Conservation (phyloP, 2,113 vertebrate genomes). For the Kryptolebias marmoratus region DNA sequence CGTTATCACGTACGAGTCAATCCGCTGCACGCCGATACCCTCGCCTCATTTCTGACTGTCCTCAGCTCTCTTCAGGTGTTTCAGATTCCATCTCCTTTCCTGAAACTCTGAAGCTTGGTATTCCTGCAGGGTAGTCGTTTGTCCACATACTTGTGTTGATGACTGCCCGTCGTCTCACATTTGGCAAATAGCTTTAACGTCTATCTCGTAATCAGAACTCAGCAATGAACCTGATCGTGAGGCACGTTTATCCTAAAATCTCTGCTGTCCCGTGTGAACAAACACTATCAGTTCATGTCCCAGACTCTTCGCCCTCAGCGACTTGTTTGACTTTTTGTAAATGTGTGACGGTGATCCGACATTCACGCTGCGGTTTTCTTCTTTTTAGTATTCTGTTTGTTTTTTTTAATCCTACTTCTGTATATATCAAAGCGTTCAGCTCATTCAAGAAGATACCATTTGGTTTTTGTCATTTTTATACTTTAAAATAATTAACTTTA, state of each 20-base stretch:
- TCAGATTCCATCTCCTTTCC: background rate
- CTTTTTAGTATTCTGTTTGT: too few relatives aligned
- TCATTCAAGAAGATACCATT: too few relatives aligned
- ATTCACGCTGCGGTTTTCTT: too few relatives aligned
- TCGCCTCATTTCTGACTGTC: background rate
- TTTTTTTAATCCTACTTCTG: too few relatives aligned
- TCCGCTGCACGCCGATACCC: background rate
- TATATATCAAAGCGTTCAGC: too few relatives aligned
- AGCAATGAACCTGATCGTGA: background rate
- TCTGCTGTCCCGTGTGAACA: background rate
- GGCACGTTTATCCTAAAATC: background rate
- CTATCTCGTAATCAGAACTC: background rate
- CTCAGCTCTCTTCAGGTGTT: conserved; percentile 17
- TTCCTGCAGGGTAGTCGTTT: background rate
- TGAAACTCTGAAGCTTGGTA: background rate
- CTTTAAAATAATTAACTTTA: too few relatives aligned
- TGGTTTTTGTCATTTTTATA: too few relatives aligned
- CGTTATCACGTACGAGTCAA: background rate
- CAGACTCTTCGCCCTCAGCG: background rate
- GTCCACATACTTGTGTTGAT: conserved; percentile 7
- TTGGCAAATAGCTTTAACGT: conserved; percentile 23
- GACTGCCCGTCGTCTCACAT: conserved; percentile 2
- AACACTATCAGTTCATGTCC: background rate
- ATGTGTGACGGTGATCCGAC: background rate
- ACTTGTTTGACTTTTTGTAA: background rate